Percentiles rank a stretch among this genome's conserved stretches.
phyloP scores from a whole-genome alignment of 2,888 invertebrate species.

The Sminthurides aquaticus region DNA sequence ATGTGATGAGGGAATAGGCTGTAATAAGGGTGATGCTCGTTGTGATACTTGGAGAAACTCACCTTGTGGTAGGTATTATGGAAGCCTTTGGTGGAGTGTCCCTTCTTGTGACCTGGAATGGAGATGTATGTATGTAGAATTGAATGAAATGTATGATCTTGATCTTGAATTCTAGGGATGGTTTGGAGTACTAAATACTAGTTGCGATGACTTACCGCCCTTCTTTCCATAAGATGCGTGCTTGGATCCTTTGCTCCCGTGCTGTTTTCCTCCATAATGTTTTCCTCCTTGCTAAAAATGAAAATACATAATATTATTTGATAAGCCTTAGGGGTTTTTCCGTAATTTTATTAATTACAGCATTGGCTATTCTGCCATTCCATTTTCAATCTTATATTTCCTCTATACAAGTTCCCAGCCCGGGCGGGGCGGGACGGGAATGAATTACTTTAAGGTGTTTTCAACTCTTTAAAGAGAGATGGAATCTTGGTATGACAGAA shows the following conservation, averaged over 20 bases:
- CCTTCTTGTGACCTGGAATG: conserved; percentile 33
- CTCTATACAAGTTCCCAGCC: too few species aligned
- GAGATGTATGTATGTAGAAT: neutral
- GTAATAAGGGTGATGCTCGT: too few species aligned
- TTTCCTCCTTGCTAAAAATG: conserved; percentile 37
- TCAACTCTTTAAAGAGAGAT: too few species aligned
- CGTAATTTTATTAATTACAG: neutral
- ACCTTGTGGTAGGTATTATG: conserved; percentile 44
- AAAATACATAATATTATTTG: conserved; percentile 1
- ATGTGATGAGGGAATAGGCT: too few species aligned
- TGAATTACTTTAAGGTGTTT: too few species aligned
- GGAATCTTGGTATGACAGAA: too few species aligned
- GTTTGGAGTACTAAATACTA: too few species aligned
- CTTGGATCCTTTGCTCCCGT: conserved; percentile 37
- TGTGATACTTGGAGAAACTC: too few species aligned
- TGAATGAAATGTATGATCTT: neutral
- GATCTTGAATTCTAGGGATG: neutral
- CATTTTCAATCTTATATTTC: too few species aligned
- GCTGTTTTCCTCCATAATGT: conserved; percentile 42
- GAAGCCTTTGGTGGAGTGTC: conserved; percentile 37
- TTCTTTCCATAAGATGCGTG: conserved; percentile 44
- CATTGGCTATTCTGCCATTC: too few species aligned
- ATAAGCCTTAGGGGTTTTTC: neutral
- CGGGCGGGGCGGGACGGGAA: too few species aligned
- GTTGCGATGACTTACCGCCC: conserved; percentile 26